Conservation (phyloP, 2,113 vertebrate species). For the Callithrix jacchus region DNA sequence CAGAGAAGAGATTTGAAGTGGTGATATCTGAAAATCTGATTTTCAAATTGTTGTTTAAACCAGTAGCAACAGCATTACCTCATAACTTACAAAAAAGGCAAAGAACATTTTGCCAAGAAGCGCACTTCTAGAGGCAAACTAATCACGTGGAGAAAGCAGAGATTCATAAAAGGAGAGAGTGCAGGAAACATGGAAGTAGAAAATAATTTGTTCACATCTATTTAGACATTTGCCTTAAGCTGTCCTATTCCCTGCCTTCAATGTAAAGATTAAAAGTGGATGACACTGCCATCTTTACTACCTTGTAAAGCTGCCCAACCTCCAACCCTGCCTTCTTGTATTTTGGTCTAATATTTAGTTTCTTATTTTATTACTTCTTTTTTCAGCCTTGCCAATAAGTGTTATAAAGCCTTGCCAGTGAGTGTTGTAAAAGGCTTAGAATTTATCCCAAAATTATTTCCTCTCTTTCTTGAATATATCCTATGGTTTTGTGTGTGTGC, state of each 20-base stretch:
- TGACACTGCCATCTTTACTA: not conserved
- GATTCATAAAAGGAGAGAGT: not conserved
- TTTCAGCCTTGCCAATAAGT: not conserved
- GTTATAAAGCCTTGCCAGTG: not conserved
- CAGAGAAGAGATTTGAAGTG: not conserved
- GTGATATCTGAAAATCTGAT: not conserved
- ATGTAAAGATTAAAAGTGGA: not conserved
- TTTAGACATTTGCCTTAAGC: not conserved
- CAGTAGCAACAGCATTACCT: not conserved
- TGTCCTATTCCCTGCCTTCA: not conserved
- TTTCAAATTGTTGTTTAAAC: not conserved
- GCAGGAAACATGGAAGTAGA: not conserved
- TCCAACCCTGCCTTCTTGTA: rapidly evolving
- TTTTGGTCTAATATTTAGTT: not conserved
- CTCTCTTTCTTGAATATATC: not conserved
- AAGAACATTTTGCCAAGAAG: not conserved
- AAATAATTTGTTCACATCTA: not conserved
- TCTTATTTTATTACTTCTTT: not conserved
- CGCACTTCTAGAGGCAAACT: not conserved
- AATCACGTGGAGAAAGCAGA: not conserved
- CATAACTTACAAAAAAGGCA: not conserved
- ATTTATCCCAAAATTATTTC: not conserved
- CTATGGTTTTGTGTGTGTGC: not conserved
- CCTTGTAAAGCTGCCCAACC: not conserved
- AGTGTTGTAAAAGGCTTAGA: not conserved